Evolutionary conservation across 2,113 vertebrate species (phyloP).

Genomic region (Notechis scutatus): DNA sequence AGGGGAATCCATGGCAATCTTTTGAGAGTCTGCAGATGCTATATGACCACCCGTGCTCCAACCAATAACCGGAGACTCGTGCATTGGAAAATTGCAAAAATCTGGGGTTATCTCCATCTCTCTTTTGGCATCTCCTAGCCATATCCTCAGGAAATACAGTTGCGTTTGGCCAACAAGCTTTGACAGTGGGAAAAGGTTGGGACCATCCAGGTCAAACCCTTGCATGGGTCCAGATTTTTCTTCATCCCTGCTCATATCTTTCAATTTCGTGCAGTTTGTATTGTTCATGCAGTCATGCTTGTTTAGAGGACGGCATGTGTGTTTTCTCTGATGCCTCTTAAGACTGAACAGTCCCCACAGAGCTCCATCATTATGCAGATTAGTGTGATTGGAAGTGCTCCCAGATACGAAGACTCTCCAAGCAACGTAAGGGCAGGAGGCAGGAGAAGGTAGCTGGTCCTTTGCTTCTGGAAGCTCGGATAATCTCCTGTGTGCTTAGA

Average conservation of each 20-base stretch:
- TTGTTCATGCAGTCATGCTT: constrained; percentile 32
- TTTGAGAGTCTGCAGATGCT: background rate
- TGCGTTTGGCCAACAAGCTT: background rate
- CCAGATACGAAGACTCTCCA: constrained; percentile 30
- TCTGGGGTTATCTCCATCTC: background rate
- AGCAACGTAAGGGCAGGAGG: constrained; percentile 48
- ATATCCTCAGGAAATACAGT: background rate
- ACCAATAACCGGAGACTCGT: background rate
- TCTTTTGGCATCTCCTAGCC: background rate
- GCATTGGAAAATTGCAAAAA: background rate
- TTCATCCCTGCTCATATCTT: background rate
- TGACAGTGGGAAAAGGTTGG: too few species aligned
- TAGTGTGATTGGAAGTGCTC: constrained; percentile 44
- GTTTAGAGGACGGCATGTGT: constrained; percentile 48
- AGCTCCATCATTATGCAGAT: constrained; percentile 60
- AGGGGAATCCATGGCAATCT: background rate
- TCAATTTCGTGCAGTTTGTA: background rate
- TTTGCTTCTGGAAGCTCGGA: constrained; percentile 45
- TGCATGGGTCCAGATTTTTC: background rate
- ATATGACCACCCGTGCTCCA: background rate
- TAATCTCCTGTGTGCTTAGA: constrained; percentile 11
- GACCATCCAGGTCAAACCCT: background rate
- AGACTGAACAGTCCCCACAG: constrained; percentile 43
- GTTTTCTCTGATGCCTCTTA: constrained; percentile 57
- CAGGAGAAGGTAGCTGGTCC: constrained; percentile 15